These are phyloP conservation scores for Epizoanthus stellaris DNA, from an alignment of 92 coral and sea anemone species.

Conservation along the genomic window DNA sequence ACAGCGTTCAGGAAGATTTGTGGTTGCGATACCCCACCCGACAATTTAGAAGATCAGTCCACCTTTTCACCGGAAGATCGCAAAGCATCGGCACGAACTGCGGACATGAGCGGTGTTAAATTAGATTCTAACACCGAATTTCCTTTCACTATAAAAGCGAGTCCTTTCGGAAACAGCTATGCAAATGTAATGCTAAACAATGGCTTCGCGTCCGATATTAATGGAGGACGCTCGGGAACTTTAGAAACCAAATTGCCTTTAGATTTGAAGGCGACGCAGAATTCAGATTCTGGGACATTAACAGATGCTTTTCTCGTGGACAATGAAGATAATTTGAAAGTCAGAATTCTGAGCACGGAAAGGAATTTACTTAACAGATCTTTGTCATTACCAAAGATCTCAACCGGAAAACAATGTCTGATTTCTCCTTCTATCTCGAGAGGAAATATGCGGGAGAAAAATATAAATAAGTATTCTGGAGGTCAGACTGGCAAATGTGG, in stretches of 20 bases:
- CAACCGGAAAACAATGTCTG: slow-evolving; percentile 3
- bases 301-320: neutral
- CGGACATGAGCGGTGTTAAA: neutral
- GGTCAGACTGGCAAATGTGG: neutral
- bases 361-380: slow-evolving; percentile 29
- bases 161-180: slow-evolving; percentile 19
- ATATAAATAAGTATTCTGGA: neutral
- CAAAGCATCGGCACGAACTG: neutral
- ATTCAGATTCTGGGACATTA: neutral
- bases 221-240: neutral
- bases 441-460: neutral
- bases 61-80: neutral
- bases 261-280: neutral
- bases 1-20: neutral
- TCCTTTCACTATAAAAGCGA: neutral
- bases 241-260: slow-evolving; percentile 13
- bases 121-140: neutral
- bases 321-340: neutral
- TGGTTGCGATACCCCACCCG: neutral
- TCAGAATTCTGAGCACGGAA: neutral
- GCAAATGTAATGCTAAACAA: slow-evolving; percentile 22
- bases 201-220: slow-evolving; percentile 12
- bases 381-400: slow-evolving; percentile 57
- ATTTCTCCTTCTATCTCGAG: neutral
- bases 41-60: neutral